These are phyloP conservation scores for Meles meles DNA, from an alignment of 2,113 vertebrate genomes.

Conservation along the genomic window DNA sequence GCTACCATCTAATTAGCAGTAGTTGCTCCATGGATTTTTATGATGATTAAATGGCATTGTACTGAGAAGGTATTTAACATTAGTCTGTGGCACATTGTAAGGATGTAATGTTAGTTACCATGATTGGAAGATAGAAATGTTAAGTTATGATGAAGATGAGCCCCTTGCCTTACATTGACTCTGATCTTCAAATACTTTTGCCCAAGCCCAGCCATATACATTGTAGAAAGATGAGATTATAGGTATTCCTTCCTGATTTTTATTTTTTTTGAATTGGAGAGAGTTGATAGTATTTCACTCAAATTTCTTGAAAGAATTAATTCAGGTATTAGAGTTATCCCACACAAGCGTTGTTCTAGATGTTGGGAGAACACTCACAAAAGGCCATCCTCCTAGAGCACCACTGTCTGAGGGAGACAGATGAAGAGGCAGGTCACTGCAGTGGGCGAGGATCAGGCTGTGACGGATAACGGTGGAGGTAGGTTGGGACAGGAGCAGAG, in stretches of 20 bases:
- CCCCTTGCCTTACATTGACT: neutral
- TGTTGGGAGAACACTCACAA: neutral
- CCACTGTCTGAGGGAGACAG: neutral
- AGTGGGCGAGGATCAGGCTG: neutral
- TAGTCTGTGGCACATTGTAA: neutral
- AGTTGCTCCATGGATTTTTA: neutral
- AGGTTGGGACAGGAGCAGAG: neutral
- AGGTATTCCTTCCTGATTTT: neutral
- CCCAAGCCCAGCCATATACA: neutral
- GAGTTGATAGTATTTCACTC: neutral
- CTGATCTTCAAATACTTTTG: neutral
- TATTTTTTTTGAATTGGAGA: neutral
- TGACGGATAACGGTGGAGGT: too few relatives aligned
- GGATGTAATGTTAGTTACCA: neutral
- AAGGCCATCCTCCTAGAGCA: neutral
- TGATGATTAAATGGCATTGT: neutral
- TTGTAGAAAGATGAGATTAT: neutral
- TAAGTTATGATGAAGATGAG: neutral
- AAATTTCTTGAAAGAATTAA: neutral
- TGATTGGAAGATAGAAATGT: constrained; percentile 1
- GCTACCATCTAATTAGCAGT: neutral
- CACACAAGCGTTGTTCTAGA: neutral
- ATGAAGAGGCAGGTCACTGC: neutral
- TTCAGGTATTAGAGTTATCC: neutral
- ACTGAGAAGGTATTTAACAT: neutral